Conservation (phyloP, 1,140 invertebrate genomes). For the Papilio polyxenes region DNA sequence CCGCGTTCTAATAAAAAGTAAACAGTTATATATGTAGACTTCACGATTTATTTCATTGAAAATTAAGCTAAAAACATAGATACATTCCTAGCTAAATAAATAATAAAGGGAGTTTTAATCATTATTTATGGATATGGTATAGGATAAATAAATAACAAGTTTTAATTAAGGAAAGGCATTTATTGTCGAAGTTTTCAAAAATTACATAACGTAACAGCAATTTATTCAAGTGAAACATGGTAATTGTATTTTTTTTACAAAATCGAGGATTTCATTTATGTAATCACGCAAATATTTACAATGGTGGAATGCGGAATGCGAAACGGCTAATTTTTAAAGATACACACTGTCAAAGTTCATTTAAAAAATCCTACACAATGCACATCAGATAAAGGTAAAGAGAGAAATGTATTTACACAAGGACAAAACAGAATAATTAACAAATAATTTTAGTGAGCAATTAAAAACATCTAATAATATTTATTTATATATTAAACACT, state of each 20-base stretch:
- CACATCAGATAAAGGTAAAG: neutral
- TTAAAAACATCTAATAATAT: neutral
- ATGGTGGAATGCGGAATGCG: conserved; percentile 8
- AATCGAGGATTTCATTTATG: conserved; percentile 47
- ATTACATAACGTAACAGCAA: conserved; percentile 73
- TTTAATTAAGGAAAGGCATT: conserved; percentile 67
- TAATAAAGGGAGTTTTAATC: no score
- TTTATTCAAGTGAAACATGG: conserved; percentile 53
- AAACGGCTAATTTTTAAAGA: neutral
- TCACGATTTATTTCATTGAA: no score
- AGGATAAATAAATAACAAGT: conserved; percentile 38
- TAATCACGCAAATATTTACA: conserved; percentile 40
- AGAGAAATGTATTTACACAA: neutral
- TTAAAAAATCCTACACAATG: neutral
- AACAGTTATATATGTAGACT: no score
- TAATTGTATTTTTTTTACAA: conserved; percentile 58
- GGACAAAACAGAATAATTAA: neutral
- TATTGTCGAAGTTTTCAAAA: conserved; percentile 72
- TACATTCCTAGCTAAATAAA: no score
- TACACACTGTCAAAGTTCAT: conserved; percentile 12
- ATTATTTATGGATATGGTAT: no score
- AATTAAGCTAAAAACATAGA: no score
- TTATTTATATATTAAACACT: neutral
- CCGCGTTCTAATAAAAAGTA: no score
- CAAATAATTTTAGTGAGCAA: neutral